Conservation (phyloP, 2,113 vertebrate species). For the Vidua macroura region DNA sequence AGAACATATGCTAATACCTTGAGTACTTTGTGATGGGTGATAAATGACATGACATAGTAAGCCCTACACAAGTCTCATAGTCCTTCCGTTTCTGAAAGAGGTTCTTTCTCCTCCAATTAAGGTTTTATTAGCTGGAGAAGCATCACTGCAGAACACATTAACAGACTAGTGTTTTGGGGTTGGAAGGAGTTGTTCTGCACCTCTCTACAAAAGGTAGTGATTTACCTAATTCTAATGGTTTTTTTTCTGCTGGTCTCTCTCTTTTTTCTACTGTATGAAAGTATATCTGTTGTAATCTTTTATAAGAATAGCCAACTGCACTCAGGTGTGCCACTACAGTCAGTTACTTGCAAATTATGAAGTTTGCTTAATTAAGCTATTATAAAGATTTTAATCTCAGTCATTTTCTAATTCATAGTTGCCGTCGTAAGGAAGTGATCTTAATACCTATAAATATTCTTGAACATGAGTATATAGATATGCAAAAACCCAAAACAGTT, state of each 20-base stretch:
- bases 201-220: neutral
- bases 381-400: neutral
- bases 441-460: neutral
- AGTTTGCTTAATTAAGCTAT: neutral
- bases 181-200: neutral
- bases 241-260: neutral
- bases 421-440: neutral
- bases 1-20: neutral
- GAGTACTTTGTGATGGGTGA: neutral
- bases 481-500: neutral
- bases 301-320: neutral
- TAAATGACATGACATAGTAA: neutral
- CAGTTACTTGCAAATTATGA: neutral
- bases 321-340: neutral
- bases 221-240: accelerated
- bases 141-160: neutral
- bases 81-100: neutral
- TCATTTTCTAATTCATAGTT: neutral
- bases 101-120: neutral
- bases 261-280: neutral
- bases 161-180: neutral
- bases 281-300: neutral
- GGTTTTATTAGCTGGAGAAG: neutral
- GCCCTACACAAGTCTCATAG: neutral
- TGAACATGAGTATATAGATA: neutral